Conservation (phyloP, 2,113 vertebrate genomes). For the Dicerorhinus sumatrensis region DNA sequence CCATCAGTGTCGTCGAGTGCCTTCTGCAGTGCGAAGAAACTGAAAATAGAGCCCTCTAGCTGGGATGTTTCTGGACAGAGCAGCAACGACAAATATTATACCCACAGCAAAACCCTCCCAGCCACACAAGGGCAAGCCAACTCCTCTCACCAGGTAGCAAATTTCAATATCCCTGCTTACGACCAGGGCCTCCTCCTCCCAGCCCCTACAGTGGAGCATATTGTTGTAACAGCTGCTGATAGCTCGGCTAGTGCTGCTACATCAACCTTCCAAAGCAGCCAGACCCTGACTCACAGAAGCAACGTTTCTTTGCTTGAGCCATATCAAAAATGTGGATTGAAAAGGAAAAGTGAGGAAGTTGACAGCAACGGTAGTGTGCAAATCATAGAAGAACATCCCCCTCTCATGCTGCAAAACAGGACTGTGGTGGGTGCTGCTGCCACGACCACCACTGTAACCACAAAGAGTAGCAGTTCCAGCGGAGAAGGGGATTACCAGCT, state of each 20-base stretch:
- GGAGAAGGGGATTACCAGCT: conserved; percentile 99
- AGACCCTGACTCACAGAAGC: conserved; percentile 89
- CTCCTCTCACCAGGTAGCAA: conserved; percentile 94
- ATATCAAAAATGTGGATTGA: conserved; percentile 96
- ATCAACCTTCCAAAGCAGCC: conserved; percentile 91
- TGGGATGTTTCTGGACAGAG: conserved; percentile 96
- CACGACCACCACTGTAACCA: conserved; percentile 95
- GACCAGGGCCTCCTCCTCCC: conserved; percentile 91
- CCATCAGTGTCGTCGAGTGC: conserved; percentile 98
- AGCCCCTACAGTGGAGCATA: conserved; percentile 90
- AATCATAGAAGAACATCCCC: conserved; percentile 98
- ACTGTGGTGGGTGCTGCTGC: conserved; percentile 92
- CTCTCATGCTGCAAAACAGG: conserved; percentile 96
- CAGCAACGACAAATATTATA: conserved; percentile 93
- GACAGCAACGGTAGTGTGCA: conserved; percentile 99
- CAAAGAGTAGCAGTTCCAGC: conserved; percentile 97
- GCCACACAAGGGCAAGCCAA: conserved; percentile 90
- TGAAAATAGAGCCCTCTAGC: conserved; percentile 96
- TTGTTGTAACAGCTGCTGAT: conserved; percentile 96
- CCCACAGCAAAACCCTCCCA: conserved; percentile 92
- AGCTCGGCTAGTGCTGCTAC: conserved; percentile 94
- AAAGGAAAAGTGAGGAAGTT: conserved; percentile 98
- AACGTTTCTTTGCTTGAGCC: conserved; percentile 92
- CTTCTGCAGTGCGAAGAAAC: conserved; percentile 97
- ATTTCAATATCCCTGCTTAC: conserved; percentile 93